Evolutionary conservation across 2,888 invertebrate species (phyloP), one percentile per base, ranked within the genome.

Genomic region (Oscheius sp.): DNA sequence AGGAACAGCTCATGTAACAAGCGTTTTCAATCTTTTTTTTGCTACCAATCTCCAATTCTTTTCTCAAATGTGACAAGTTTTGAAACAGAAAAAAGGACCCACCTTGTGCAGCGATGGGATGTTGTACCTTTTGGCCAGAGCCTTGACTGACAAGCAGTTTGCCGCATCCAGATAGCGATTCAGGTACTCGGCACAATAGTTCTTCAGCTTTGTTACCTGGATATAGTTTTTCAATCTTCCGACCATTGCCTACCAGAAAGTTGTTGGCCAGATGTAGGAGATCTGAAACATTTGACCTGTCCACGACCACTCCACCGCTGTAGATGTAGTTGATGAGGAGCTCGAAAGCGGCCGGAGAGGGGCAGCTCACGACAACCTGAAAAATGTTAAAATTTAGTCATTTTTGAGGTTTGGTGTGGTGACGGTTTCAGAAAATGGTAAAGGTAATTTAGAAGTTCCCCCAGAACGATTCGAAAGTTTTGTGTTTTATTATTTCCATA

Each of bases 241-340:
- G 11, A 21, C 29, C 13, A 66, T 11, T 13, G 59, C 78, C 51
- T 75, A 93, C 91, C 84, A 93, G 90, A 88, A 93, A 92, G 87
- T 92, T 92, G 89, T 93, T 92, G 13, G 93, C 92, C 72, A 93
- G 89, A 80, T 92, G 90, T 58, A 93, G 89, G 63, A 93, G 88
- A 89, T 93, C 93, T 70, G 92, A 91, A 47, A 93, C 92, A 87
- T 92, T 92, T 47, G 91, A 90, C 82, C 92, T 91, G 83, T 92
- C 91, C 71, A 93, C 92, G 10, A 91, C 91, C 7, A 92, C 91
- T 81, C 90, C 91, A 5, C 93, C 93, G 48, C 93, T 92, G 88
- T 93, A 93, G 91, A 93, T 92, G 86, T 92, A 93, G 87, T 92
- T 92, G 35, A 93, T 89, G 68, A 93, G 90, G 51, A 90, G 90